phyloP scores from a whole-genome alignment of 2,113 vertebrate species.

The Micronisus gabar region DNA sequence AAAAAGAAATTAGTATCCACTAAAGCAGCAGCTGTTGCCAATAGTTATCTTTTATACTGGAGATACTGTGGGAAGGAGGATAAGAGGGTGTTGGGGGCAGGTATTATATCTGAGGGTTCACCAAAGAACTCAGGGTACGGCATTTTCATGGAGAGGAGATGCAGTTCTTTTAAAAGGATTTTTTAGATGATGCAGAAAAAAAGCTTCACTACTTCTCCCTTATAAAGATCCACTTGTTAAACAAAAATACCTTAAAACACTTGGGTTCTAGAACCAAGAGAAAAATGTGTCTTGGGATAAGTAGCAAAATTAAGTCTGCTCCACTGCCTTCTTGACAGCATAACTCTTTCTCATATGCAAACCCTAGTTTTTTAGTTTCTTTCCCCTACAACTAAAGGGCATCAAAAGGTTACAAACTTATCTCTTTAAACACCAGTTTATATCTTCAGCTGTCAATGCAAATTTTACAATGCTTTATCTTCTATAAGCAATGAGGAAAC shows the following conservation, averaged over 20 bases:
- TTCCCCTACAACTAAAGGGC: neutral
- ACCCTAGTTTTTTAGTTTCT: neutral
- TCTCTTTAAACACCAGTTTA: neutral
- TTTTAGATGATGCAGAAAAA: neutral
- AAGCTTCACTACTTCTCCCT: neutral
- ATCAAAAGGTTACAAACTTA: neutral
- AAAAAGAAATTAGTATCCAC: neutral
- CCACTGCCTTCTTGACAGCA: neutral
- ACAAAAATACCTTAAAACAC: neutral
- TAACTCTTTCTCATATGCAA: neutral
- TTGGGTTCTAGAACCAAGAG: neutral
- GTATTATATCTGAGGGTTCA: neutral
- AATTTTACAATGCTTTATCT: neutral
- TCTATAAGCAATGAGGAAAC: neutral
- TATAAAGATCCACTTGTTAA: neutral
- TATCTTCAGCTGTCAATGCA: neutral
- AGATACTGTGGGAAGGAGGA: neutral
- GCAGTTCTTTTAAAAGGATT: neutral
- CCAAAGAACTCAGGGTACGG: neutral
- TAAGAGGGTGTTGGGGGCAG: neutral
- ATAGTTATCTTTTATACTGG: neutral
- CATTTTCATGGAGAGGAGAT: neutral
- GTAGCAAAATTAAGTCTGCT: neutral
- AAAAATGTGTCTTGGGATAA: neutral
- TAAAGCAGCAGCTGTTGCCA: neutral